phyloP scores from a whole-genome alignment of 2,113 vertebrate genomes.

The Lophochroa leadbeateri region DNA sequence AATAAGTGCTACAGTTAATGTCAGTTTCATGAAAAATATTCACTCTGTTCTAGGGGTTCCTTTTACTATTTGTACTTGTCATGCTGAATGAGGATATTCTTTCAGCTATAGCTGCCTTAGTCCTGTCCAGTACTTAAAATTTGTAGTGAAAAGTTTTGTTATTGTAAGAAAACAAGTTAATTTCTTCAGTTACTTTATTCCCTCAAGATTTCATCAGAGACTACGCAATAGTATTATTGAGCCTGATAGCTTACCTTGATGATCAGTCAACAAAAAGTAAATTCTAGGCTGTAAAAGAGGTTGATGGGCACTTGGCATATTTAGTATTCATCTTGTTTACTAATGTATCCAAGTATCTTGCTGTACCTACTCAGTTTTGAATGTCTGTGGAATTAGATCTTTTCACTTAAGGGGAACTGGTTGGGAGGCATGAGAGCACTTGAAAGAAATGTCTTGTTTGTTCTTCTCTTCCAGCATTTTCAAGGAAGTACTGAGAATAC shows the following conservation, averaged over 20 bases:
- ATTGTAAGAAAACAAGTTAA: background rate
- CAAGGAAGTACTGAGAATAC: slow-evolving; percentile 80
- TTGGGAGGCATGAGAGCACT: background rate
- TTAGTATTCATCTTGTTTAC: background rate
- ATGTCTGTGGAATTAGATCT: background rate
- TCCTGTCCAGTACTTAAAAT: background rate
- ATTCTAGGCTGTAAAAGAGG: background rate
- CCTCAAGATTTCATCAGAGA: background rate
- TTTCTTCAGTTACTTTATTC: background rate
- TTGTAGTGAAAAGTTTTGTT: background rate
- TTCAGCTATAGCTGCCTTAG: background rate
- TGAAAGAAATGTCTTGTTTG: slow-evolving; percentile 1
- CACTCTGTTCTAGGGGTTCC: background rate
- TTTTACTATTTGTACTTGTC: background rate
- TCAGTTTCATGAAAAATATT: background rate
- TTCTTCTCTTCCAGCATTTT: slow-evolving; percentile 71
- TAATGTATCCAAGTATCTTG: background rate
- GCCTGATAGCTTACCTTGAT: background rate
- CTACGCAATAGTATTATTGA: background rate
- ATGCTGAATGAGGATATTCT: background rate
- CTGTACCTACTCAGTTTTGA: background rate
- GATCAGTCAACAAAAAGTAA: background rate
- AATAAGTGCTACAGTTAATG: background rate
- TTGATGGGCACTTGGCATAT: background rate
- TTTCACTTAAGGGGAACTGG: background rate